Base-by-base conservation (phyloP, 37 sponge, comb jelly and placozoan species). In the Geodia barretti region DNA sequence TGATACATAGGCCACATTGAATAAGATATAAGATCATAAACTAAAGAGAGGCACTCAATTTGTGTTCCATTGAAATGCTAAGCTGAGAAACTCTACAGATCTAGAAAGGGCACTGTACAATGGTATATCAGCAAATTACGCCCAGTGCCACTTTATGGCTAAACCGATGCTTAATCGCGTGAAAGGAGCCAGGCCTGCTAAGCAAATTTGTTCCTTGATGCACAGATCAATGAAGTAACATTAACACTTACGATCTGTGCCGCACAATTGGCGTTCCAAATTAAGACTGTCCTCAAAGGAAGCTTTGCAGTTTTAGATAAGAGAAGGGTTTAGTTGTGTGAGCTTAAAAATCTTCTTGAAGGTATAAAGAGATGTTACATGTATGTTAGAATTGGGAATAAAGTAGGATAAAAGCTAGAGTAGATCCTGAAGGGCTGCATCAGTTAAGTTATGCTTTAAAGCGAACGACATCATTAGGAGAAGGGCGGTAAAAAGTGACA, bases 1-100 rank as follows among this genome's bases (percentile, higher is more conserved):
- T 30, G 35, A 34, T 65, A 78, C 35, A 78, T 24, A 36, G 79
- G 79, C 79, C 79, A 79, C 17, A 79, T 66, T 11, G 66, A 36
- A 20, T 23, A 42, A 21, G 33, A n/a, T n/a, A n/a, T n/a, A n/a
- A n/a, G n/a, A 64, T 1, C 70, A 69, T 39, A 70, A 79, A 36
- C 68, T 67, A 17, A 79, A 79, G 28, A 79, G 68, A 69, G 69
- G 70, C 19, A 69, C 33, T 1, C 80, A 69, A 79, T 79, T 70
- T 42, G 80, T 79, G 41, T 79, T 79, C 70, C 69, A 69, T 25
- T 35, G 33, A 20, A 68, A 68, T 33, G 36, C 23, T 11, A 17
- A 39, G 24, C 34, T 21, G 8, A 77, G 65, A 77, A 77, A 40
- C n/a, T 33, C 64, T 38, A 39, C 65, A 63, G 37, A 20, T 64